Evolutionary conservation across 1,140 invertebrate species (phyloP), one percentile per base, ranked within the genome.

Genomic region (Drosophila pruinosa): DNA sequence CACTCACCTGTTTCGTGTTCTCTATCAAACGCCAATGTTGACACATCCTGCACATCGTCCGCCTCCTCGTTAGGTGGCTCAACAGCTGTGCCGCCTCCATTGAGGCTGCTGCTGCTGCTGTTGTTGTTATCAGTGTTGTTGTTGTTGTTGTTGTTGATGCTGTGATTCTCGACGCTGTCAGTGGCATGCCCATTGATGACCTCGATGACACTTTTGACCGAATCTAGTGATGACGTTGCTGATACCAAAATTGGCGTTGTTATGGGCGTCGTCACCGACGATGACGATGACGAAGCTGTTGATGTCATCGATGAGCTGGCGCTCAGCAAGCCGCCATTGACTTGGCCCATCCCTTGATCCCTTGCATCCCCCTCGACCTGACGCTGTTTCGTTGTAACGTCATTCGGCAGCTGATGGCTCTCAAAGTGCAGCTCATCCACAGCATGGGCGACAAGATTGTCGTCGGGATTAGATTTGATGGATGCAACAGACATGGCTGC

Each of bases 121-220:
- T 31, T 57, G 17, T 56, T 53, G 12, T 41, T 54, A 38, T 41
- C 36, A 12, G 61, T 73, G 8, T 41, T 57, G n/a, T 56, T 62
- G 50, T 39, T 67, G 58, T 21, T 53, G 59, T 47, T 61, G 56
- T 56, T 80, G 59, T 53, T 58, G 36, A 15, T 31, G 56, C 22
- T 19, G 45, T 45, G 31, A 14, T 21, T 48, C 17, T 53, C 47
- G 31, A 21, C 24, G n/a, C 39, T 70, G 47, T 59, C 64, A 43
- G 8, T 54, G 57, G 34, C 70, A 56, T 36, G 31, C n/a, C 65
- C 76, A 58, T 88, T 86, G 71, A 65, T 61, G 58, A 88, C 83
- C 76, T 89, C 81, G 53, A 90, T 90, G 78, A 83, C 89, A 80
- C 89, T 90, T 73, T 89, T 78, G 54, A 90, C 81, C 41, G 89